Percentiles rank a stretch among this genome's conserved stretches.
Conservation (phyloP, 2,888 invertebrate genomes). For the Steinernema carpocapsae region DNA sequence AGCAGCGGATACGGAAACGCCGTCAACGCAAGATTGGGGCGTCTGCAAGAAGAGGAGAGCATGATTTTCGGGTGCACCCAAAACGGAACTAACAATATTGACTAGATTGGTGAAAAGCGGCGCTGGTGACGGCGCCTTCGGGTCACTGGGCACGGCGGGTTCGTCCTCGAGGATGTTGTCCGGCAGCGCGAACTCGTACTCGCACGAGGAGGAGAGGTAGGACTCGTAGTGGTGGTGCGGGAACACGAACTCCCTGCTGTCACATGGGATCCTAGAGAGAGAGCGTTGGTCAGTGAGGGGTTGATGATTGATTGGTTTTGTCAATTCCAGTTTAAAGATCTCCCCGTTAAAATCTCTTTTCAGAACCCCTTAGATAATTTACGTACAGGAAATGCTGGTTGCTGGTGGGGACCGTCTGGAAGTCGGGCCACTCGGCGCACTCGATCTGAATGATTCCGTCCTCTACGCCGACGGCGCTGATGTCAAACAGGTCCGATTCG, state of each 20-base stretch:
- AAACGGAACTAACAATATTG: constrained; percentile 36
- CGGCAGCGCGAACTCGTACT: constrained; percentile 29
- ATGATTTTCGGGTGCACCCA: neutral
- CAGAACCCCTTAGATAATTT: too few species aligned
- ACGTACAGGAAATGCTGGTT: constrained; percentile 17
- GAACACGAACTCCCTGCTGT: neutral
- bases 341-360: too few species aligned
- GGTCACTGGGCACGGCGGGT: neutral
- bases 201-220: constrained; percentile 17
- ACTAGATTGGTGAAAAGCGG: constrained; percentile 39
- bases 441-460: constrained; percentile 15
- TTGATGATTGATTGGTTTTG: too few species aligned
- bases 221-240: neutral
- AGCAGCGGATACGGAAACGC: neutral
- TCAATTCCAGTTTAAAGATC: too few species aligned
- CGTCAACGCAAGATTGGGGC: neutral
- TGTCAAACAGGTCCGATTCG: constrained; percentile 5
- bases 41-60: neutral
- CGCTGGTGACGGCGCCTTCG: neutral
- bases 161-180: constrained; percentile 29
- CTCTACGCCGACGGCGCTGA: neutral
- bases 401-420: constrained; percentile 13
- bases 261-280: constrained; percentile 9
- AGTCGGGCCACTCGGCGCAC: constrained; percentile 24
- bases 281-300: too few species aligned